Evolutionary conservation across 30 jellyfish, hydroid and myxozoan species (phyloP).

Genomic region (Phacellophora camtschatica): DNA sequence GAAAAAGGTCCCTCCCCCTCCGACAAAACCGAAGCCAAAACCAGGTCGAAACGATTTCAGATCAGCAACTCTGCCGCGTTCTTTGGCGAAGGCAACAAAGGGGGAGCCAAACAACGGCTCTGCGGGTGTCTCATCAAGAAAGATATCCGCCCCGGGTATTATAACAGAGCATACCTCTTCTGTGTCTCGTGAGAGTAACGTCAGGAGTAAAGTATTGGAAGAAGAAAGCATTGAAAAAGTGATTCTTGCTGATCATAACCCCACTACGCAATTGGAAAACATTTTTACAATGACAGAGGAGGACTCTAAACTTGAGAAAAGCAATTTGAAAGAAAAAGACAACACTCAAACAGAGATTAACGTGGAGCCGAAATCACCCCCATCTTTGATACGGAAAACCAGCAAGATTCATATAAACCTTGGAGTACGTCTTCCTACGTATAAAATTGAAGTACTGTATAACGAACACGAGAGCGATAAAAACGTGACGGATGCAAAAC

Average conservation of each 20-base stretch:
- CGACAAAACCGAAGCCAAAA: constrained; percentile 54
- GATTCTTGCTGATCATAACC: too few species aligned
- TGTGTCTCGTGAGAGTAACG: too few species aligned
- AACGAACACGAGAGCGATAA: background rate
- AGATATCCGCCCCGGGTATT: background rate
- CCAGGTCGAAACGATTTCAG: constrained; percentile 11
- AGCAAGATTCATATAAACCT: constrained; percentile 5
- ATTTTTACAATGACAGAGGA: background rate
- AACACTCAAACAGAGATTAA: background rate
- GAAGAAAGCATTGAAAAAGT: too few species aligned
- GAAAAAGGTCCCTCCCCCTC: constrained; percentile 58
- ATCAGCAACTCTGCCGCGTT: constrained; percentile 47
- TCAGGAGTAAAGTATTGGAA: too few species aligned
- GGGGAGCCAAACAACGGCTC: background rate
- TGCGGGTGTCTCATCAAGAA: background rate
- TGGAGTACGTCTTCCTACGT: constrained; percentile 43
- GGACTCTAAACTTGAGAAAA: background rate
- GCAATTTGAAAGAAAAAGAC: background rate
- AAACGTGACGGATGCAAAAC: background rate
- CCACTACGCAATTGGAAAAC: background rate
- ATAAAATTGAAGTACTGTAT: constrained; percentile 32
- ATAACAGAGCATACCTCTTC: background rate
- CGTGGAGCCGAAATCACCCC: background rate
- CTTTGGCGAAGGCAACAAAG: constrained; percentile 5
- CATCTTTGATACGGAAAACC: background rate